Evolutionary conservation across 1,140 invertebrate genomes (phyloP), one percentile per base, ranked within the genome.

Genomic region (Hydropsyche tenuis): DNA sequence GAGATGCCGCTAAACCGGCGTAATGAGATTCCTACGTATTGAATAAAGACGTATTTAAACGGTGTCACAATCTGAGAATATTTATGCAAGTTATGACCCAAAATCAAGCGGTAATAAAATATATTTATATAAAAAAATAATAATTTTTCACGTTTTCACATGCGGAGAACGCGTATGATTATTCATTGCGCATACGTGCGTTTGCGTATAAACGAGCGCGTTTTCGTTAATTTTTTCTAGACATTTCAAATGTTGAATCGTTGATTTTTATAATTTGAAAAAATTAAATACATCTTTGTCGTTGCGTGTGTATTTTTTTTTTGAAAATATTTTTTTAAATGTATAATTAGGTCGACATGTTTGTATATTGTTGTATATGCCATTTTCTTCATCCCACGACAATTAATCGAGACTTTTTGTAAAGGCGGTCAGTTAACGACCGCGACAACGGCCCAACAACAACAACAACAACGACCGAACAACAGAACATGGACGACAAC

Each of bases 361-460:
- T n/a, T n/a, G n/a, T n/a, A n/a, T n/a, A n/a, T n/a, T n/a, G n/a
- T n/a, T n/a, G n/a, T 12, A 20, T 20, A 22, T 20, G 51, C 51
- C 51, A 53, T 53, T 53, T 53, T 53, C n/a, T 53, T 22, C n/a
- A 1, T 16, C 51, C 16, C 12, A n/a, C 45, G 45, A 46, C 45
- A 53, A 53, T 53, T 53, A 53, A 53, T 53, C n/a, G n/a, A 14
- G 51, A n/a, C 51, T 53, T 53, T 53, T 53, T 22, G 51, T 53
- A 53, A 20, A 53, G 51, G 16, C 51, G 51, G 51, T 53, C 20
- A 53, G 45, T 46, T 46, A 60, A 60, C 56, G 3, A 16, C 18
- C 5, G 6, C 11, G 25, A 25, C 23, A 14, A 60, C 18, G 11
- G 9, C 23, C 11, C 56, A 60, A 14, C 18, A 20, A 18, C 56